Conservation (phyloP, 2,113 vertebrate species). For the Indicator indicator region DNA sequence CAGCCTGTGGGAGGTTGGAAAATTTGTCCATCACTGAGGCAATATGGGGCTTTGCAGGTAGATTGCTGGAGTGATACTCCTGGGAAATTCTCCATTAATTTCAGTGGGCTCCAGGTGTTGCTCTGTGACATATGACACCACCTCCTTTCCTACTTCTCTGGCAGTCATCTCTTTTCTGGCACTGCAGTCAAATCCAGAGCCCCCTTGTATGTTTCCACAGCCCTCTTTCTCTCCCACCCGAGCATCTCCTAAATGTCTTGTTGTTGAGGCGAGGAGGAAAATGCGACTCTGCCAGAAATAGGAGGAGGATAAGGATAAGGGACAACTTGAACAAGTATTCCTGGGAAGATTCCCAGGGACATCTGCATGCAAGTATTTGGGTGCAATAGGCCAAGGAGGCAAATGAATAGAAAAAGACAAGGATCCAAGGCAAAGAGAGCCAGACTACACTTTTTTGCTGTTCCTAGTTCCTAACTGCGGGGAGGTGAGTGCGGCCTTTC, state of each 20-base stretch:
- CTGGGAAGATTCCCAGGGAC: not conserved
- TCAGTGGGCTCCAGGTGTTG: not conserved
- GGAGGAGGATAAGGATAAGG: not conserved
- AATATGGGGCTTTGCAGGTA: not conserved
- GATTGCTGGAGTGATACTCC: not conserved
- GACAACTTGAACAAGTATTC: not conserved
- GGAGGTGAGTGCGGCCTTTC: not conserved
- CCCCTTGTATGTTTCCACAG: not conserved
- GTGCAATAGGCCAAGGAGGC: not conserved
- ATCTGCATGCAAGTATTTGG: not conserved
- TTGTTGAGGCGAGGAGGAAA: not conserved
- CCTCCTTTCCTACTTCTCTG: not conserved
- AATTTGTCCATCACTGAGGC: not conserved
- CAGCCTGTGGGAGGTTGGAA: not conserved
- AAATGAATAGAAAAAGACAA: not conserved
- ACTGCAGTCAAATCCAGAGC: not conserved
- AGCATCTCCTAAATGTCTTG: not conserved
- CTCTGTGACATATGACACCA: not conserved
- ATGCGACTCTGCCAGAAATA: not conserved
- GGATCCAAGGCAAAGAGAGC: not conserved
- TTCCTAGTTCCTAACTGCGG: not conserved
- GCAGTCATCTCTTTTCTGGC: not conserved
- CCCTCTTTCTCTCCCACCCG: not conserved
- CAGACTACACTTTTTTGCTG: rapidly evolving
- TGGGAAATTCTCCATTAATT: not conserved